Evolutionary conservation across 2,113 vertebrate species (phyloP).

Genomic region (Pomatostomus ruficeps): DNA sequence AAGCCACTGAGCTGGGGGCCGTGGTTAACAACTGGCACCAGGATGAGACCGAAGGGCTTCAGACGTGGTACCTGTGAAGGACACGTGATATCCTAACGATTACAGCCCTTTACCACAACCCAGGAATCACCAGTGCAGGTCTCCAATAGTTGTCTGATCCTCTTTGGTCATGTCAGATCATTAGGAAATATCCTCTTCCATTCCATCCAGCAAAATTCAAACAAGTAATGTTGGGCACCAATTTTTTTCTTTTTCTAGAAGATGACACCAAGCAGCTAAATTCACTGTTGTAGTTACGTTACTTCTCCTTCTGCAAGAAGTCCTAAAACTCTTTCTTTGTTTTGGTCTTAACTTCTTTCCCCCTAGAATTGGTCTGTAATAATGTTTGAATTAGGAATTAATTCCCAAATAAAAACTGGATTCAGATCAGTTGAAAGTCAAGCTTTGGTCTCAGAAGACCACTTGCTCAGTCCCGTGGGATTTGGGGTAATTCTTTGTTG

Average conservation of each 20-base stretch:
- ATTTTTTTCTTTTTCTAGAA: background rate
- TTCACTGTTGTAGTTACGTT: background rate
- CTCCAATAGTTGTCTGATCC: background rate
- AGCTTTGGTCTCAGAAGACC: background rate
- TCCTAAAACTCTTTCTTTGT: background rate
- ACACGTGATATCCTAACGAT: conserved; percentile 36
- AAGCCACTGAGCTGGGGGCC: background rate
- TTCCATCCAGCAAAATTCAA: background rate
- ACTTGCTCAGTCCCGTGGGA: background rate
- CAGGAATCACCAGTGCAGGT: background rate
- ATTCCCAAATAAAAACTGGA: background rate
- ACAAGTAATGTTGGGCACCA: background rate
- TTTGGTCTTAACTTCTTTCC: background rate
- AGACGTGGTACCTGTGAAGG: background rate
- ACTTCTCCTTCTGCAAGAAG: background rate
- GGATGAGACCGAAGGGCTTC: background rate
- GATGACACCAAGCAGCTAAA: background rate
- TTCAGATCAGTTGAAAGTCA: background rate
- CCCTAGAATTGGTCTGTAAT: background rate
- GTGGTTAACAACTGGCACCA: background rate
- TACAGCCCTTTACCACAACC: background rate
- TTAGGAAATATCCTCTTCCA: background rate
- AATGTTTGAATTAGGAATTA: background rate
- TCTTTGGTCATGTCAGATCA: background rate
- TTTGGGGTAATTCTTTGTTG: background rate